Percentiles rank a stretch among this genome's conserved stretches.
phyloP scores from a whole-genome alignment of 2,797 vertebrate genomes.

The Bradypodion pumilum region DNA sequence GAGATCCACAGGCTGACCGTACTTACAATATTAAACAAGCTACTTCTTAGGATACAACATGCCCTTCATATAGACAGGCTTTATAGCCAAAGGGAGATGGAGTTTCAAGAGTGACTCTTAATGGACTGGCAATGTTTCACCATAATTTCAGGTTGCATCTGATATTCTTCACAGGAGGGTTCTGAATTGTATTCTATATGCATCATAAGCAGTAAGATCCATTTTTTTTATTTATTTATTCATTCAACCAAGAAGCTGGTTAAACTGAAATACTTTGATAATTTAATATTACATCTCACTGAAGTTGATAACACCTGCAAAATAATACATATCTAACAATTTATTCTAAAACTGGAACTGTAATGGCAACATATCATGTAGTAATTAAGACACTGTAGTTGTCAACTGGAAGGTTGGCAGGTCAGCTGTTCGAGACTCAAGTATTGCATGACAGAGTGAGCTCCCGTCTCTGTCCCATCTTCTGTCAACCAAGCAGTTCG shows the following conservation, averaged over 20 bases:
- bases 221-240: background rate
- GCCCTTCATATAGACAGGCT: slow-evolving; percentile 18
- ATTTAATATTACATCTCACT: too few relatives aligned
- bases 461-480: too few relatives aligned
- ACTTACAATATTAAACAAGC: slow-evolving; percentile 7
- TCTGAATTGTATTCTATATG: background rate
- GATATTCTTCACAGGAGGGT: background rate
- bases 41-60: slow-evolving; percentile 25
- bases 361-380: too few relatives aligned
- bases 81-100: slow-evolving; percentile 15
- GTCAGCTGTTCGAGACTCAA: too few relatives aligned
- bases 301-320: too few relatives aligned
- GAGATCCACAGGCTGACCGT: too few relatives aligned
- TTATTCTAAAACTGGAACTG: too few relatives aligned
- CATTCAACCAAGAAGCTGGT: background rate
- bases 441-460: too few relatives aligned
- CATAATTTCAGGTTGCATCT: background rate
- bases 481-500: too few relatives aligned
- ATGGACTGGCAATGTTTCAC: background rate
- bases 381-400: too few relatives aligned
- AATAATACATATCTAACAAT: too few relatives aligned
- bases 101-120: slow-evolving; percentile 14
- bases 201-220: background rate
- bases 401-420: too few relatives aligned
- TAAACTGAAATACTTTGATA: background rate